A percentile compares a stretch with the other conserved stretches of the same genome.
phyloP scores from a whole-genome alignment of 2,888 invertebrate genomes.

The Clusia tigrina region DNA sequence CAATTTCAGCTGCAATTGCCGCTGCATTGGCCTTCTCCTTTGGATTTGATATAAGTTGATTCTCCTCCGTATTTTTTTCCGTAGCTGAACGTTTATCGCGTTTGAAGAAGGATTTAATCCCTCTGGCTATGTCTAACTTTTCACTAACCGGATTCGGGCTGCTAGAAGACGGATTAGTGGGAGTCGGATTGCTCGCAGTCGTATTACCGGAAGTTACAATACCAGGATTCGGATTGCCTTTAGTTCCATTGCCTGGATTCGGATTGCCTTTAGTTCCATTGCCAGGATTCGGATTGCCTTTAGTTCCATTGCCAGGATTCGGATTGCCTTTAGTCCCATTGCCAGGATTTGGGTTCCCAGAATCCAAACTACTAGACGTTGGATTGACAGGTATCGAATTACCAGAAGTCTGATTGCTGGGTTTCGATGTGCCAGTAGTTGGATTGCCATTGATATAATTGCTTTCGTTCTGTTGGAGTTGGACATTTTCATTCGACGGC shows the following conservation, averaged over 20 bases:
- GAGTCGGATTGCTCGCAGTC: not conserved
- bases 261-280: too few species aligned
- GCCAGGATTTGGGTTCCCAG: too few species aligned
- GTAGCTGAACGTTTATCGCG: conserved; percentile 55
- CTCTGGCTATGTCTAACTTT: conserved; percentile 51
- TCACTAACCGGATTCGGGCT: conserved; percentile 23
- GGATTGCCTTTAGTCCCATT: too few species aligned
- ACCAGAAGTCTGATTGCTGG: not conserved
- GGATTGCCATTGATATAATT: not conserved
- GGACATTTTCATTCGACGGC: conserved; percentile 63
- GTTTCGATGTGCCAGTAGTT: too few species aligned
- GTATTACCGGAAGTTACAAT: too few species aligned
- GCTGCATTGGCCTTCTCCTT: conserved; percentile 47
- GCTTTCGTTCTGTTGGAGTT: not conserved
- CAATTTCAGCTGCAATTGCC: conserved; percentile 57
- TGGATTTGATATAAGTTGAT: conserved; percentile 48
- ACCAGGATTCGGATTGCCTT: too few species aligned
- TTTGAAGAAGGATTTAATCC: conserved; percentile 60
- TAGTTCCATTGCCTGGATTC: too few species aligned
- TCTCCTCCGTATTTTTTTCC: conserved; percentile 57
- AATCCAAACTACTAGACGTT: too few species aligned
- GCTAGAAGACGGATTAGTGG: too few species aligned
- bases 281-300: not conserved
- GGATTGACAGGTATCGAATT: not conserved
- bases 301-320: too few species aligned